Percentiles rank a stretch among this genome's conserved stretches.
phyloP scores from a whole-genome alignment of 2,113 vertebrate genomes.

The Ailurus styani region DNA sequence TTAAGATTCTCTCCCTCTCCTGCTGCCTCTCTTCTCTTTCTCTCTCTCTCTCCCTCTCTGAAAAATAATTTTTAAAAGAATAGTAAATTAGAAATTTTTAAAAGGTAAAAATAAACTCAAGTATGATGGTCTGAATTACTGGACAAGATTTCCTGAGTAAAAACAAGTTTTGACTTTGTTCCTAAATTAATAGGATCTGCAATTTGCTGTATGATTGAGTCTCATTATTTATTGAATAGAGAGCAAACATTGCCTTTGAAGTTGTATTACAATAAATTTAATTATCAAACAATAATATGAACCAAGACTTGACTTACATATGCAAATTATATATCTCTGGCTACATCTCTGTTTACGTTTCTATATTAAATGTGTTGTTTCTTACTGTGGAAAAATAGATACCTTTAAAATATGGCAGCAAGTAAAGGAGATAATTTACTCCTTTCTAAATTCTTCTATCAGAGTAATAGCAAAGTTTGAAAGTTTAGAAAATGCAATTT shows the following conservation, averaged over 20 bases:
- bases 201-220: background rate
- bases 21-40: background rate
- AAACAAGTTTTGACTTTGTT: background rate
- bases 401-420: background rate
- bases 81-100: background rate
- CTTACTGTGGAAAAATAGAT: background rate
- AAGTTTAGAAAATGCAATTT: background rate
- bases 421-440: background rate
- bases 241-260: background rate
- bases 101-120: background rate
- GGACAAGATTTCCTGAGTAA: background rate
- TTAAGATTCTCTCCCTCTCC: background rate
- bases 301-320: background rate
- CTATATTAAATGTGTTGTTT: background rate
- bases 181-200: background rate
- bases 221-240: background rate
- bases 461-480: background rate
- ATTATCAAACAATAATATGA: background rate
- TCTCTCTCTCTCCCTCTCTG: background rate
- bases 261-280: background rate
- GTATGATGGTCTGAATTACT: background rate
- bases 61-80: background rate
- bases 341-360: background rate
- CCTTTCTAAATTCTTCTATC: background rate
- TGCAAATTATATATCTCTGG: background rate